These are phyloP conservation scores for Trematocara marginatum DNA, from an alignment of 2,113 vertebrate genomes.

Conservation along the genomic window DNA sequence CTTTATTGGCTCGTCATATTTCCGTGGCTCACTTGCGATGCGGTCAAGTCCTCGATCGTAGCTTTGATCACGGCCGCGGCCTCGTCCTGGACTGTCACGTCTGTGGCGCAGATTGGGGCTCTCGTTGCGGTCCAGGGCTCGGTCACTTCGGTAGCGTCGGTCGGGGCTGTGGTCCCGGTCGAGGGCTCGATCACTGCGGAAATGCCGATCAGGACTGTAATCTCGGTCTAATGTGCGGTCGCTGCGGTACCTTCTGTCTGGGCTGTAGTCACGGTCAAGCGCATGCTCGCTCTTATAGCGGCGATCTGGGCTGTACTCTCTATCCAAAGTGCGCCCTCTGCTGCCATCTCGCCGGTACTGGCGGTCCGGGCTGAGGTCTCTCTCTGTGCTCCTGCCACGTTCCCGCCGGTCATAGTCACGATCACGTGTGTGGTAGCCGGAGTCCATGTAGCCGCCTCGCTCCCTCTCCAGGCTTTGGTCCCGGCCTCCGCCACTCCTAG, in stretches of 20 bases:
- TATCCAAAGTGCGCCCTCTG: conserved; percentile 75
- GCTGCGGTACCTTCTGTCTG: conserved; percentile 60
- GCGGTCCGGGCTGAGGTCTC: conserved; percentile 73
- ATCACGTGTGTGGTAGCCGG: conserved; percentile 63
- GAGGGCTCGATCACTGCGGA: conserved; percentile 71
- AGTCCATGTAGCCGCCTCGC: conserved; percentile 60
- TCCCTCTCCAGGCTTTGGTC: conserved; percentile 67
- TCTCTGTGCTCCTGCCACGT: conserved; percentile 56
- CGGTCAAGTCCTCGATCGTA: conserved; percentile 35
- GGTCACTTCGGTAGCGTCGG: conserved; percentile 66
- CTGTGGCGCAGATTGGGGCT: conserved; percentile 56
- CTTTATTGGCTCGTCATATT: conserved; percentile 47
- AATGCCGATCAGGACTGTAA: conserved; percentile 60
- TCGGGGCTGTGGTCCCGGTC: conserved; percentile 73
- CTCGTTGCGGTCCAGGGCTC: conserved; percentile 67
- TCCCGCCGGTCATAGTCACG: conserved; percentile 64
- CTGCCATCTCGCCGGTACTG: conserved; percentile 74
- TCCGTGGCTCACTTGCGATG: conserved; percentile 11
- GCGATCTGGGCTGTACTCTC: conserved; percentile 68
- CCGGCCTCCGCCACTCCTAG: conserved; percentile 68
- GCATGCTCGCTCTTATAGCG: conserved; percentile 59
- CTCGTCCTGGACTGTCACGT: conserved; percentile 50
- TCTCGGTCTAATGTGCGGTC: conserved; percentile 72
- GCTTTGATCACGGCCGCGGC: conserved; percentile 49
- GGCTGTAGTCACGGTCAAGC: conserved; percentile 68